Evolutionary conservation across 2,113 vertebrate species (phyloP), one percentile per base, ranked within the genome.

Genomic region (Calidris pugnax): DNA sequence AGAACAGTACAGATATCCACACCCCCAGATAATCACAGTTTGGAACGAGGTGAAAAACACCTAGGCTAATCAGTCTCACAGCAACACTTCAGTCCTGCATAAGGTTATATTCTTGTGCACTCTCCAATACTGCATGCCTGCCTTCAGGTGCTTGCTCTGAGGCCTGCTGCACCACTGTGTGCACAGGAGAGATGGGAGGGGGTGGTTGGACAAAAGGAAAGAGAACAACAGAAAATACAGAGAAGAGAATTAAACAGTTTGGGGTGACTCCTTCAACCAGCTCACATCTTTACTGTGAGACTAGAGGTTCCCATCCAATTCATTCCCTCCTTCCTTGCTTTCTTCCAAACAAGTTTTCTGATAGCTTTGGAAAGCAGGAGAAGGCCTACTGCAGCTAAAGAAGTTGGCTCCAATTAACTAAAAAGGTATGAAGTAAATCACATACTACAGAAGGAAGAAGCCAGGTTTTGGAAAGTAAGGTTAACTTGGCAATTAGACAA

Each of bases 61-160:
- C 15, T 39, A 37, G 10, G 23, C 8, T 80, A 23, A 41, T 48
- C 33, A 41, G n/a, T 28, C 48, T 51, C 26, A 41, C 7, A 50
- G 7, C 0, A 2, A 4, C 26, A 28, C 4, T 35, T 63, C 4
- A 33, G n/a, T 24, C 19, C 16, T 7, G 22, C 18, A 5, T 0
- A 35, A 27, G 12, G 5, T 64, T 76, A 32, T 51, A 24, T 16
- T 8, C 23, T n/a, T 63, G 20, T 10, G 9, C 6, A 1, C 21
- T 41, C 16, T 48, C 19, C 39, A 72, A 4, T 0, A 1, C 10
- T 10, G 16, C 21, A 16, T 9, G 9, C 10, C n/a, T 35, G 17
- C 53, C 35, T 68, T 63, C 41, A 23, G 62, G 14, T 43, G 19
- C 22, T 39, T 22, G 2, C 4, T 9, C 10, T 20, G 33, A 37